Base-by-base conservation (phyloP, 2,888 invertebrate genomes). In the Dromius quadrimaculatus region DNA sequence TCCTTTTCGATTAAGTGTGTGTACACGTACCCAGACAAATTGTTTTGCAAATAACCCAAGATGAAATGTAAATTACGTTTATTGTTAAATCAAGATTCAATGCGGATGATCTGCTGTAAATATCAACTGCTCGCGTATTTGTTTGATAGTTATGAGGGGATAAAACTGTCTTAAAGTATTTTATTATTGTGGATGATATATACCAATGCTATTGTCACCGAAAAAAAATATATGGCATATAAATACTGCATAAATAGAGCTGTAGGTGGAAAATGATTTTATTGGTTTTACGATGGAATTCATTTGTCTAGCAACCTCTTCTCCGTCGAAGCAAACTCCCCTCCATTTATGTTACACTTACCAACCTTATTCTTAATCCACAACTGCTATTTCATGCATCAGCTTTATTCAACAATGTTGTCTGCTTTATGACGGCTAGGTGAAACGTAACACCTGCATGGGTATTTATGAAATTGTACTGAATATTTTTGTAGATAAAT, bases 401-500 rank as follows among this genome's bases (percentile, higher is more conserved):
- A n/a, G n/a, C n/a, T n/a, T n/a, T n/a, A n/a, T n/a, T n/a, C n/a
- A n/a, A n/a, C n/a, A n/a, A n/a, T n/a, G n/a, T n/a, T n/a, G n/a
- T n/a, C n/a, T n/a, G n/a, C n/a, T n/a, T n/a, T n/a, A n/a, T n/a
- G n/a, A n/a, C 13, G 15, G 3, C 41, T 41, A 41, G 41, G 22
- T 47, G 47, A 20, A 47, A 47, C 23, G 47, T 23, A 47, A 54
- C 50, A 54, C 50, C 50, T 54, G 50, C 50, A 28, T 19, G 43
- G 11, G 50, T 54, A 61, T 38, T 61, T 61, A 61, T 61, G 61
- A 61, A 61, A 61, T 38, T 61, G 41, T 41, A 61, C 20, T 28
- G 38, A 41, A 61, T 61, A 61, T 61, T 61, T 61, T 38, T 38
- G 61, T 61, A 61, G 61, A 61, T 61, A 61, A 61, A 61, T 61